These are phyloP conservation scores for Leuctra nigra DNA, from an alignment of 2,888 invertebrate species.

Conservation along the genomic window DNA sequence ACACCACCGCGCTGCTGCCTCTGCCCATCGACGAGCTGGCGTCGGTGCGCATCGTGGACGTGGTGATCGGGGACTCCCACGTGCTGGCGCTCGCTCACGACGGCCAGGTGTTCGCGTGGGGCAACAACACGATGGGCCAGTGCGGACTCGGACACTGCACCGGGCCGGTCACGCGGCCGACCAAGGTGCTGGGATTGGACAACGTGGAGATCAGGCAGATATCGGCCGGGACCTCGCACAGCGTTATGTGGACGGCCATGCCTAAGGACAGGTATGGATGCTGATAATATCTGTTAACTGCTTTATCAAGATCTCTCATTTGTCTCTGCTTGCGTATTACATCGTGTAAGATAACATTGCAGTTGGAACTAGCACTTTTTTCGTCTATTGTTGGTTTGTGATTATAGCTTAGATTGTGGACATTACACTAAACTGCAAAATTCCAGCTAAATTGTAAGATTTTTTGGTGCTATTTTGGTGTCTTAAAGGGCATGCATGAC, in stretches of 20 bases:
- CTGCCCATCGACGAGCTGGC: slow-evolving; percentile 48
- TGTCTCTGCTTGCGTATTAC: no score
- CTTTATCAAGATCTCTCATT: no score
- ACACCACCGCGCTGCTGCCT: slow-evolving; percentile 48
- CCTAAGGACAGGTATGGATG: slow-evolving; percentile 41
- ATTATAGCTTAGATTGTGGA: no score
- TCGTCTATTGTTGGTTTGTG: no score
- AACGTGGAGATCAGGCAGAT: slow-evolving; percentile 51
- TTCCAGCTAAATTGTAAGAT: no score
- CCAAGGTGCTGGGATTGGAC: slow-evolving; percentile 49
- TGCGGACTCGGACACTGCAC: slow-evolving; percentile 56
- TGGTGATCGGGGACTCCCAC: slow-evolving; percentile 55
- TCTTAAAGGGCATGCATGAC: no score
- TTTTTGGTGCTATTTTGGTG: no score
- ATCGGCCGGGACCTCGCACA: slow-evolving; percentile 58
- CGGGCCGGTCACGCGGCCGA: slow-evolving; percentile 50
- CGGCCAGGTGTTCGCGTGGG: slow-evolving; percentile 50
- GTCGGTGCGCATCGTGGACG: slow-evolving; percentile 48
- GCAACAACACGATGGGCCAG: slow-evolving; percentile 58
- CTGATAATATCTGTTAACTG: no score
- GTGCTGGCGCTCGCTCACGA: slow-evolving; percentile 52
- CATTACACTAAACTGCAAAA: no score
- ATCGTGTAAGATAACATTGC: no score
- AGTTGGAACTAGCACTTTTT: no score
- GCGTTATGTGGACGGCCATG: slow-evolving; percentile 52